Percentiles rank a stretch among this genome's conserved stretches.
Conservation (phyloP, 2,113 vertebrate species). For the Zosterops pallidus region DNA sequence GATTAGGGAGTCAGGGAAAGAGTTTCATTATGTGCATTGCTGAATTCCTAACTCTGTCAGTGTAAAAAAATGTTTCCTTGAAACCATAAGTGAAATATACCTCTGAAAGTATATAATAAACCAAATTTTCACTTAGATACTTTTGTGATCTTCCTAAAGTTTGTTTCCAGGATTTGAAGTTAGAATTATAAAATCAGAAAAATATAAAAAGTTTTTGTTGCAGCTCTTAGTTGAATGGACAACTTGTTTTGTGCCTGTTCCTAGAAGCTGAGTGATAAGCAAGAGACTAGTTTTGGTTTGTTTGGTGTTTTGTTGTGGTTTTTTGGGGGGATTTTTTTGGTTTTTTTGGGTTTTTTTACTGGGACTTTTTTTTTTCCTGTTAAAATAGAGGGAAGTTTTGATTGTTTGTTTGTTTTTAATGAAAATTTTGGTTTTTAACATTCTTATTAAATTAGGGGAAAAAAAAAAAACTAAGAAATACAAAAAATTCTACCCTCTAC, state of each 20-base stretch:
- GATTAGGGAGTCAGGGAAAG: neutral
- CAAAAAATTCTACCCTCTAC: neutral
- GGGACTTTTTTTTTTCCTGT: neutral
- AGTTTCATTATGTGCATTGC: neutral
- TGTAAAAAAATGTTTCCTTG: neutral
- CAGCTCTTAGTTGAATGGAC: neutral
- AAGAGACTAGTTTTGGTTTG: neutral
- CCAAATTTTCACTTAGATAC: neutral
- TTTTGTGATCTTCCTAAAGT: neutral
- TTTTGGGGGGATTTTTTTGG: neutral
- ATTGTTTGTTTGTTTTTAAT: no score
- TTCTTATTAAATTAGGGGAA: neutral
- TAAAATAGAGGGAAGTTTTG: neutral
- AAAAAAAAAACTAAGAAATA: neutral
- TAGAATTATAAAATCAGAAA: neutral
- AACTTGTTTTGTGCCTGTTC: neutral
- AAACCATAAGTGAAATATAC: neutral
- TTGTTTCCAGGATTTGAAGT: neutral
- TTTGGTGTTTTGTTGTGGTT: no score
- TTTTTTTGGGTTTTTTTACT: neutral
- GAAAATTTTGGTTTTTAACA: neutral
- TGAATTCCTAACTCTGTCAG: neutral
- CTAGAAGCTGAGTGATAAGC: neutral
- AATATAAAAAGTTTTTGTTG: rapidly evolving
- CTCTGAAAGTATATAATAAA: neutral